phyloP scores from a whole-genome alignment of 1,140 invertebrate species.

The Globodera ellingtonae region DNA sequence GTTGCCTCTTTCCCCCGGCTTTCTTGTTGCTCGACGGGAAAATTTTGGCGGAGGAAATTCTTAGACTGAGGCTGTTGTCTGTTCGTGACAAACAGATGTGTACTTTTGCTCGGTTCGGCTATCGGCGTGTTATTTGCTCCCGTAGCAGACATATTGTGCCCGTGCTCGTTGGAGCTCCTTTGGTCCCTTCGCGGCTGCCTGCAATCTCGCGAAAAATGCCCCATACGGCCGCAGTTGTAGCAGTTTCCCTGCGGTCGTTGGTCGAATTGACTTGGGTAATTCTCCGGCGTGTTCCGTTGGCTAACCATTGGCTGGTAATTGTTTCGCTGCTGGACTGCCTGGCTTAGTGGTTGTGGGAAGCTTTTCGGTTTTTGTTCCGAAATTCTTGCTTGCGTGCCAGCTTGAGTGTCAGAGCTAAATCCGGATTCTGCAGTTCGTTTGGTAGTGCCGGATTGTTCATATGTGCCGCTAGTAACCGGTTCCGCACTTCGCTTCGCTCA shows the following conservation, averaged over 20 bases:
- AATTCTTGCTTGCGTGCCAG: background rate
- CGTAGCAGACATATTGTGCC: background rate
- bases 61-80: background rate
- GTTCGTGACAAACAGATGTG: background rate
- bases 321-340: background rate
- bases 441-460: too few relatives aligned
- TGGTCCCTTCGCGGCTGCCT: background rate
- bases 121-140: background rate
- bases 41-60: conserved; percentile 1
- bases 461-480: too few relatives aligned
- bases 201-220: too few relatives aligned
- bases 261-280: too few relatives aligned
- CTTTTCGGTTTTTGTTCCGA: background rate
- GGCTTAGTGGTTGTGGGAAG: background rate
- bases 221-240: too few relatives aligned
- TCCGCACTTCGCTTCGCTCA: too few relatives aligned
- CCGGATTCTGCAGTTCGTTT: background rate
- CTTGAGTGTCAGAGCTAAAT: background rate
- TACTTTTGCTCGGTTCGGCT: background rate
- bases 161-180: background rate
- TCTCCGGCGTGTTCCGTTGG: too few relatives aligned
- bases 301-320: too few relatives aligned
- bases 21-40: conserved; percentile 2
- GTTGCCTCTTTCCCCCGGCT: background rate
- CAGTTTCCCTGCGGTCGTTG: too few relatives aligned